Conservation (phyloP, 2,113 vertebrate genomes). For the Muntiacus muntjak region DNA sequence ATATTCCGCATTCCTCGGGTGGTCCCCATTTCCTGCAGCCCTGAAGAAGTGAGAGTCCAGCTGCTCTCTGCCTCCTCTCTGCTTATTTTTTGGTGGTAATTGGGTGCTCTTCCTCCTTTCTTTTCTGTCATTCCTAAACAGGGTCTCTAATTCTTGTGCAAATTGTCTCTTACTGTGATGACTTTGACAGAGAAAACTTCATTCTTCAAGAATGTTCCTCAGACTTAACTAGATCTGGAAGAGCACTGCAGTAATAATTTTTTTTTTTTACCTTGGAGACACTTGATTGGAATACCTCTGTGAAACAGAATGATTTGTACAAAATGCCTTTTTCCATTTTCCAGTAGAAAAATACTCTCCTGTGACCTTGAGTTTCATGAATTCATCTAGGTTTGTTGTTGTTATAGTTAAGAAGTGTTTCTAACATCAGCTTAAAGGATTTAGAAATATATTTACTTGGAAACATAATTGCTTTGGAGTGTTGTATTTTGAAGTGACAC, state of each 20-base stretch:
- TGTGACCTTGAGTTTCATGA: not conserved
- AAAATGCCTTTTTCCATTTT: not conserved
- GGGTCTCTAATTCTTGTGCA: not conserved
- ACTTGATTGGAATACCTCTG: not conserved
- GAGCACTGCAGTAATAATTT: not conserved
- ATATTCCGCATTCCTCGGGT: not conserved
- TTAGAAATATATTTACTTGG: constrained; percentile 61
- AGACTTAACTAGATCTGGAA: not conserved
- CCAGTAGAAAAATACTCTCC: constrained; percentile 10
- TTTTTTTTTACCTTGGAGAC: not conserved
- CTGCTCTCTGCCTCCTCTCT: not conserved
- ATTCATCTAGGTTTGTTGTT: not conserved
- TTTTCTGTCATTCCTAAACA: not conserved
- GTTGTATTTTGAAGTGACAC: constrained; percentile 56
- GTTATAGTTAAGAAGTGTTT: not conserved
- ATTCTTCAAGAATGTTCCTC: not conserved
- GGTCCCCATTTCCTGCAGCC: not conserved
- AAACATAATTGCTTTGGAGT: constrained; percentile 60
- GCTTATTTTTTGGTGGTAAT: not conserved
- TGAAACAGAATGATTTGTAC: not conserved
- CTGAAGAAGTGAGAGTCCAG: not conserved
- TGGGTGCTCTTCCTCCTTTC: not conserved
- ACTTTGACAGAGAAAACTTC: not conserved
- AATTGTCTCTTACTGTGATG: not conserved
- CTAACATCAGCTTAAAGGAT: constrained; percentile 56